Evolutionary conservation across 1,140 invertebrate genomes (phyloP), one percentile per base, ranked within the genome.

Genomic region (Oncopeltus fasciatus): DNA sequence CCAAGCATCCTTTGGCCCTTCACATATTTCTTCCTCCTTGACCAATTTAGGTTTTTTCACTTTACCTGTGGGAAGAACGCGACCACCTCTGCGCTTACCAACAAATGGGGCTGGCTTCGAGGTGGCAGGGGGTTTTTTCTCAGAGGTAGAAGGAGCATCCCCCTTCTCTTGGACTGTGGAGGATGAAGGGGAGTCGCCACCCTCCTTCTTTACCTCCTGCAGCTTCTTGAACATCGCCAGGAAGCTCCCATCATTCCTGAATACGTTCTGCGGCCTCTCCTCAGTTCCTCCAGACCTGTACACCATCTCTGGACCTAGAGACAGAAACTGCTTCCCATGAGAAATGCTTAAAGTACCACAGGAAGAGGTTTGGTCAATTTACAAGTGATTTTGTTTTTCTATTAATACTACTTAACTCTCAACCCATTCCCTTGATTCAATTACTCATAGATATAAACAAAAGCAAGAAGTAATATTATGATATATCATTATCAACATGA

Each of bases 141-240:
- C 14, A 64, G 73, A 71, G 5, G 31, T 20, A 67, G 71, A 66
- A 66, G 70, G 33, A 69, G 72, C 61, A 74, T 75, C 38, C 75
- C 72, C 31, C 73, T 71, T 18, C 16, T 27, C 12, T 16, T 26
- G 14, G 0, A 14, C 76, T 72, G 70, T 68, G 66, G 78, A 72
- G 33, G 70, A 68, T 11, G 71, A 27, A 11, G 62, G 18, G 18
- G 26, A 24, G 47, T 63, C 59, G 20, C 38, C 38, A 18, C 11
- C 33, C 5, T 33, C 44, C 24, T 61, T 24, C 16, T 24, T 53
- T 49, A 71, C 72, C 71, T 88, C 81, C 69, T 92, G 88, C 83
- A 92, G 85, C 71, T 88, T 89, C 74, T 90, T 91, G 70, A 91
- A 92, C 78, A 90, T 85, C 71, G 91, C 89, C 70, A 92, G 78